Evolutionary conservation across 2,113 vertebrate genomes (phyloP).

Genomic region (Psilopsiagon aymara): DNA sequence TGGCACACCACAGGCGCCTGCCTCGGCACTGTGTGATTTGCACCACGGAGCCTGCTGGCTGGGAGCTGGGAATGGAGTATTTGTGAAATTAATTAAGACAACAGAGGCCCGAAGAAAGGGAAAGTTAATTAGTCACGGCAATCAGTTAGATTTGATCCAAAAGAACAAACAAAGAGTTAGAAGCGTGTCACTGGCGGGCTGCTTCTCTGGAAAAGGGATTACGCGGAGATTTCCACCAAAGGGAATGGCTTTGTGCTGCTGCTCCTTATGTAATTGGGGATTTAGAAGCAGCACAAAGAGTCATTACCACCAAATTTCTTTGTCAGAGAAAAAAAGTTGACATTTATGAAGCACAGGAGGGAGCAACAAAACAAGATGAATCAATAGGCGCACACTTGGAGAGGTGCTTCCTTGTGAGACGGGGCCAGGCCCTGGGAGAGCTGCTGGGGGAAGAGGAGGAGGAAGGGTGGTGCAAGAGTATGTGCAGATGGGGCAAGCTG

Average conservation of each 20-base stretch:
- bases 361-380: conserved; percentile 40
- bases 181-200: conserved; percentile 72
- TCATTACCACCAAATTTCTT: conserved; percentile 75
- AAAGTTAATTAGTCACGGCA: conserved; percentile 80
- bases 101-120: conserved; percentile 74
- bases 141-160: conserved; percentile 80
- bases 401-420: neutral
- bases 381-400: neutral
- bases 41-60: conserved; percentile 45
- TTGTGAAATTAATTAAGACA: conserved; percentile 80
- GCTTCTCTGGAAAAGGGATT: conserved; percentile 77
- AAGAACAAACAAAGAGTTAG: conserved; percentile 77
- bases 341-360: conserved; percentile 63
- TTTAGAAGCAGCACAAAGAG: conserved; percentile 75
- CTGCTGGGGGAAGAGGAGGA: neutral
- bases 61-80: conserved; percentile 56
- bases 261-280: conserved; percentile 77
- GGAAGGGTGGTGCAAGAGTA: neutral
- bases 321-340: conserved; percentile 67
- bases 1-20: accelerated
- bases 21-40: neutral
- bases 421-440: neutral
- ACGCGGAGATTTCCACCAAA: conserved; percentile 75
- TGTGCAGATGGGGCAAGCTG: neutral
- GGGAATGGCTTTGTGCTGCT: conserved; percentile 74